These are phyloP conservation scores for Anastrepha obliqua DNA, from an alignment of 1,140 invertebrate genomes.

Conservation along the genomic window DNA sequence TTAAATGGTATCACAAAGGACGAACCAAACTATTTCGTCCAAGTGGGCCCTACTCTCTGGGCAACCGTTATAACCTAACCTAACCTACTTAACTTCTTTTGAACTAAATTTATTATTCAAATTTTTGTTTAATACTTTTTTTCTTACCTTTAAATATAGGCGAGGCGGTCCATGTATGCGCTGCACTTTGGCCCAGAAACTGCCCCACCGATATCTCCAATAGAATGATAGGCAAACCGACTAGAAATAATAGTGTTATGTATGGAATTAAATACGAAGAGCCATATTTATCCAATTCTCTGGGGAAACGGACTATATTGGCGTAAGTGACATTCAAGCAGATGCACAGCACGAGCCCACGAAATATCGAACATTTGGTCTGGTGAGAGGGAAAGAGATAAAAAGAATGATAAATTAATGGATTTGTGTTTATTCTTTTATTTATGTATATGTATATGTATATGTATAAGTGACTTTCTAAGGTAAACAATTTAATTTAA, in stretches of 20 bases:
- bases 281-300: slow-evolving; percentile 72
- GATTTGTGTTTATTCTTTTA: not conserved
- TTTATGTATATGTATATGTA: not conserved
- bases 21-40: too few species aligned
- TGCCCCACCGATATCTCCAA: slow-evolving; percentile 73
- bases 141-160: slow-evolving; percentile 73
- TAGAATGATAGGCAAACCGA: slow-evolving; percentile 72
- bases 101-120: too few species aligned
- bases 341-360: slow-evolving; percentile 72
- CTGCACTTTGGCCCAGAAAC: slow-evolving; percentile 73
- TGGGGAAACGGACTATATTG: slow-evolving; percentile 73
- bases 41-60: too few species aligned
- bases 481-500: too few species aligned
- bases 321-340: slow-evolving; percentile 73
- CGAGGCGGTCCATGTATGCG: slow-evolving; percentile 73
- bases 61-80: too few species aligned
- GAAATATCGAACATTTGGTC: slow-evolving; percentile 74
- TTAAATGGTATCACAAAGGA: too few species aligned
- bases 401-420: not conserved
- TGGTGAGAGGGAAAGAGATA: slow-evolving; percentile 59
- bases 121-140: not conserved
- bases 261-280: slow-evolving; percentile 72
- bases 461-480: not conserved
- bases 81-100: too few species aligned
- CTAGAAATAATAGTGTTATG: slow-evolving; percentile 71